Base-by-base conservation (phyloP, 2,113 vertebrate species). In the Pygoscelis antarcticus region DNA sequence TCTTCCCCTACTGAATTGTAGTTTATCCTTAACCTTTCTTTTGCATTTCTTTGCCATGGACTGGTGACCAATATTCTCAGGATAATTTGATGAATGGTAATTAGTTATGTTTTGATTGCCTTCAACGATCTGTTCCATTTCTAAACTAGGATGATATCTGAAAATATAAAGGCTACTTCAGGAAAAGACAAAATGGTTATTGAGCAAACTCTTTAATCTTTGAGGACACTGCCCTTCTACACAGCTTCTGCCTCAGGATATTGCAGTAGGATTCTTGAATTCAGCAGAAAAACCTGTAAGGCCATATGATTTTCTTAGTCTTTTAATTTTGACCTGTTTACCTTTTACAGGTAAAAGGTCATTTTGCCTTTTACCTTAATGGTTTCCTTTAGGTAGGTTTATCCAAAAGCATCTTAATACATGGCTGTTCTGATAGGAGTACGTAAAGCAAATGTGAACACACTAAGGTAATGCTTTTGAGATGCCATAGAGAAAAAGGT, bases 351-450 rank as follows among this genome's bases (percentile, higher is more conserved):
- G 21, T 34, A n/a, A 60, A 75, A 68, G 32, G 18, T 46, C 6
- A 5, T 62, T 54, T 76, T 60, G 27, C 19, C 32, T 91, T 58
- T 85, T 51, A 34, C 36, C 27, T 72, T 65, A 36, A 65, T 36
- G 36, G 7, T 29, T 91, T 85, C 26, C 55, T 69, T 40, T 26
- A 46, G 44, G 7, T 46, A 51, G 58, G 17, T 46, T 65, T 72
- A 34, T 54, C n/a, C 52, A 78, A 60, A 70, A 72, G 29, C 29
- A 36, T 49, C 15, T 20, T 62, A 36, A 38, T 25, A 55, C 7
- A 6, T 0, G 0, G 26, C 19, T 77, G 36, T 64, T 74, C 25
- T 1, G 0, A 27, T 10, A 44, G 29, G 44, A 87, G 7, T 38
- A 7, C 21, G 30, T 44, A 29, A 83, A 69, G 44, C 36, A 64